phyloP scores from a whole-genome alignment of 1,140 invertebrate genomes.

The Gryon sp. region DNA sequence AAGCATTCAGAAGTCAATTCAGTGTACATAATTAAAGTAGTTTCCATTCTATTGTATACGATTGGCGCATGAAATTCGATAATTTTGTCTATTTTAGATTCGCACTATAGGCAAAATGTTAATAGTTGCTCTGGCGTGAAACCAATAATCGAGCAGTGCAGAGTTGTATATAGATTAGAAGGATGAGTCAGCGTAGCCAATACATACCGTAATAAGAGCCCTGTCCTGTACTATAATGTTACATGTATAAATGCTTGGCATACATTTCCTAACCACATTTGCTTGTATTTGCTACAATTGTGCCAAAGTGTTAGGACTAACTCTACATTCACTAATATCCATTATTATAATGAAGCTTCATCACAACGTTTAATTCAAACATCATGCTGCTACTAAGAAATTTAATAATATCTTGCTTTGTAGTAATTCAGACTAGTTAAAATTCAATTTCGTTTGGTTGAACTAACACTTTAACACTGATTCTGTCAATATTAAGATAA shows the following conservation, averaged over 20 bases:
- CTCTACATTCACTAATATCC: slow-evolving; percentile 47
- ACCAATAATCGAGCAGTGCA: slow-evolving; percentile 75
- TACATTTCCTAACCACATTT: slow-evolving; percentile 76
- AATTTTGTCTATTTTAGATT: slow-evolving; percentile 68
- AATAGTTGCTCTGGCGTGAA: slow-evolving; percentile 74
- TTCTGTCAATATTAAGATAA: no score
- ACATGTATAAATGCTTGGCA: slow-evolving; percentile 71
- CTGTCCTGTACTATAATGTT: slow-evolving; percentile 70
- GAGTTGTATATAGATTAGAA: slow-evolving; percentile 76
- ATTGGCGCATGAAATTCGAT: slow-evolving; percentile 60
- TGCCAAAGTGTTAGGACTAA: slow-evolving; percentile 62
- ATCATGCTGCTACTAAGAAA: no score
- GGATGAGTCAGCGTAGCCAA: slow-evolving; percentile 76
- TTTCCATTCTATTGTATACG: slow-evolving; percentile 39
- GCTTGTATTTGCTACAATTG: slow-evolving; percentile 71
- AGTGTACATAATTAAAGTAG: slow-evolving; percentile 50
- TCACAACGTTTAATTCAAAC: slow-evolving; percentile 45
- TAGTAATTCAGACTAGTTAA: no score
- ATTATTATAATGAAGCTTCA: slow-evolving; percentile 51
- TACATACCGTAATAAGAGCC: slow-evolving; percentile 76
- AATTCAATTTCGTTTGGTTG: no score
- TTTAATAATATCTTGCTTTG: no score
- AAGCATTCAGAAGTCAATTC: slow-evolving; percentile 30
- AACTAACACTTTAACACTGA: no score
- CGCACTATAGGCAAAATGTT: slow-evolving; percentile 72